phyloP scores from a whole-genome alignment of 2,888 invertebrate genomes.

The Hypolimnas misippus region DNA sequence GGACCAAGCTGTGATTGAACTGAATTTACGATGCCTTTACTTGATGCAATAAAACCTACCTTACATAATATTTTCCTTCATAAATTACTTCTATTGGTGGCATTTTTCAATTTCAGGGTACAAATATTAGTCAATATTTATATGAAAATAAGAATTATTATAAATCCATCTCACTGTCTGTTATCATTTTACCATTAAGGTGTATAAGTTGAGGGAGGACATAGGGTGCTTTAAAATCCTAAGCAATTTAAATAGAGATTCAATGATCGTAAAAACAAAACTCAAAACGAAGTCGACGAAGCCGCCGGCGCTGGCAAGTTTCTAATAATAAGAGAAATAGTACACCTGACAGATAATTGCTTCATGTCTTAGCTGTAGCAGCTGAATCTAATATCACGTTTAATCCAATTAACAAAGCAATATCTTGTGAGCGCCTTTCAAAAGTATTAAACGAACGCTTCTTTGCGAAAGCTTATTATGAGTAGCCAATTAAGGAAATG shows the following conservation, averaged over 20 bases:
- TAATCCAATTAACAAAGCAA: constrained; percentile 36
- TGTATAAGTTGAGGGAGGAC: too few species aligned
- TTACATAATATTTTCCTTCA: background rate
- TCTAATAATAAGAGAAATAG: background rate
- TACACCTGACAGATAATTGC: constrained; percentile 31
- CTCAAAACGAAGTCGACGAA: background rate
- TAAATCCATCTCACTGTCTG: too few species aligned
- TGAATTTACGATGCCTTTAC: background rate
- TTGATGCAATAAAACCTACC: background rate
- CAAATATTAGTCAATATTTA: too few species aligned
- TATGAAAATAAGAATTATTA: too few species aligned
- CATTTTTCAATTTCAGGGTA: too few species aligned
- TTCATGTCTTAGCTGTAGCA: constrained; percentile 17
- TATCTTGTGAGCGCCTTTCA: constrained; percentile 39
- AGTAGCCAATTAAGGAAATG: constrained; percentile 50
- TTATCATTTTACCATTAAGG: too few species aligned
- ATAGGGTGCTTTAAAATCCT: background rate
- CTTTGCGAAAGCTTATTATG: constrained; percentile 41
- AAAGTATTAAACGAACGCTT: constrained; percentile 40
- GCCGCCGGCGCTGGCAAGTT: background rate
- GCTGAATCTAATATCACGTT: constrained; percentile 33
- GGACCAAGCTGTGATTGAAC: background rate
- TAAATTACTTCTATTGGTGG: background rate
- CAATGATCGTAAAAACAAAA: background rate
- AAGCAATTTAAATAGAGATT: background rate